Evolutionary conservation across 2,797 vertebrate genomes (phyloP).

Genomic region (Furcifer pardalis): DNA sequence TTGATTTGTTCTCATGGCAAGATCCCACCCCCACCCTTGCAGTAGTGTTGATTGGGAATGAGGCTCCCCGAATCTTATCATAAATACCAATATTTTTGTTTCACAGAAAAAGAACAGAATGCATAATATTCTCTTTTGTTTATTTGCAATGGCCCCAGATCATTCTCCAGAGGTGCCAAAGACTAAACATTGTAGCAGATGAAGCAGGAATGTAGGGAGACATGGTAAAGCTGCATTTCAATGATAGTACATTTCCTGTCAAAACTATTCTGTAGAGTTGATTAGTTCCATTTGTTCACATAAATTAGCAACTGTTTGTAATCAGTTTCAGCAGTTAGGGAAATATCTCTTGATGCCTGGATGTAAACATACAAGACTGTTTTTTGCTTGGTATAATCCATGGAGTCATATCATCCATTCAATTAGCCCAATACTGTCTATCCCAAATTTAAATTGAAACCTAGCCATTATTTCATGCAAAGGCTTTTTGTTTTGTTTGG

Average conservation of each 20-base stretch:
- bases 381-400: neutral
- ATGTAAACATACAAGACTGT: neutral
- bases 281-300: slow-evolving; percentile 15
- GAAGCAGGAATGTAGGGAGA: neutral
- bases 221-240: neutral
- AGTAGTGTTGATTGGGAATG: neutral
- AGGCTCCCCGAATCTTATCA: neutral
- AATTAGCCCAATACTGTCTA: neutral
- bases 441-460: neutral
- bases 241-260: neutral
- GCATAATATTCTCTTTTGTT: slow-evolving; percentile 12
- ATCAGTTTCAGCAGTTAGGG: neutral
- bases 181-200: slow-evolving; percentile 8
- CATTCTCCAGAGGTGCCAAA: slow-evolving; percentile 19
- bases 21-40: too few species aligned
- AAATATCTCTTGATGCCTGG: neutral
- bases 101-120: slow-evolving; percentile 1
- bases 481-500: neutral
- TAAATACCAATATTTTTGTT: neutral
- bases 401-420: neutral
- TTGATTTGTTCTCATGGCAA: neutral
- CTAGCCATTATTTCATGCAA: neutral
- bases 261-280: neutral
- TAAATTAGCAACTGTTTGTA: neutral
- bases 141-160: slow-evolving; percentile 20